Evolutionary conservation across 2,113 vertebrate species (phyloP).

Genomic region (Bos taurus): ARS-UCD2.0 NC_037337.1:97498501-97499000

Average conservation of each 20-base stretch:
- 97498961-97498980: neutral
- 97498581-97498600: neutral
- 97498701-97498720: neutral
- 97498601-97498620: neutral
- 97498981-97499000: neutral
- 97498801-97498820: neutral
- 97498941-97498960: neutral
- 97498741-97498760: fast-evolving
- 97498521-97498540: neutral
- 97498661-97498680: neutral
- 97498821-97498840: neutral
- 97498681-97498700: neutral
- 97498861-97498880: neutral
- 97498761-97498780: neutral
- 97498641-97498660: neutral
- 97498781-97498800: neutral
- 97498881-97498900: neutral
- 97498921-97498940: neutral
- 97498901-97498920: neutral
- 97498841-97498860: neutral
- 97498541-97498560: neutral
- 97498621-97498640: neutral
- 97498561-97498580: neutral
- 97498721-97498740: neutral
- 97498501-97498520: neutral